These are phyloP conservation scores for Ornithoptera alexandrae DNA, from an alignment of 2,888 invertebrate genomes.

Conservation along the genomic window DNA sequence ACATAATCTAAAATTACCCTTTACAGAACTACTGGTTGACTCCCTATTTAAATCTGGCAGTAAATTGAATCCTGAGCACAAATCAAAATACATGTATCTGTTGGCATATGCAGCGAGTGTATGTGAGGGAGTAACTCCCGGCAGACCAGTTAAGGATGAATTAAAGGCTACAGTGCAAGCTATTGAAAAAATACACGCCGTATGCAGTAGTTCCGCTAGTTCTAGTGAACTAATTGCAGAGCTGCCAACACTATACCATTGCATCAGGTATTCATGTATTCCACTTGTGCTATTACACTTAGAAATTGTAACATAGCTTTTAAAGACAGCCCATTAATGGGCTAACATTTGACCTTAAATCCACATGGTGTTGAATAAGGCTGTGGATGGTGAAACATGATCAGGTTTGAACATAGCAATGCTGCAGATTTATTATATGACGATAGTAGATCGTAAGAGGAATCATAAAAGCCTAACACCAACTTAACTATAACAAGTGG, in stretches of 20 bases:
- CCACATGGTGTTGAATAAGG: no score
- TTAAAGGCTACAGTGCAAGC: slow-evolving; percentile 94
- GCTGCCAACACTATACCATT: slow-evolving; percentile 92
- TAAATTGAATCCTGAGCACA: slow-evolving; percentile 97
- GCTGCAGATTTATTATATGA: no score
- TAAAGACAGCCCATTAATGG: no score
- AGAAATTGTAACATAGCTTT: no score
- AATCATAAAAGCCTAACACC: no score
- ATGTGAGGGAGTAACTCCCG: slow-evolving; percentile 84
- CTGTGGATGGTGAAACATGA: no score
- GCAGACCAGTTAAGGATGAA: slow-evolving; percentile 92
- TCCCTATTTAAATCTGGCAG: slow-evolving; percentile 96
- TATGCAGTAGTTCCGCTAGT: slow-evolving; percentile 94
- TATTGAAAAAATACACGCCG: slow-evolving; percentile 93
- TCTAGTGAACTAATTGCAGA: slow-evolving; percentile 96
- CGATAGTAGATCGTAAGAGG: no score
- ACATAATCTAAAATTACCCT: neutral
- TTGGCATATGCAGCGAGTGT: slow-evolving; percentile 97
- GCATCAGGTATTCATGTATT: slow-evolving; percentile 84
- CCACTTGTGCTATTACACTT: no score
- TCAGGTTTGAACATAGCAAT: no score
- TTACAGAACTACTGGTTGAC: slow-evolving; percentile 91
- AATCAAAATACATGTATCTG: slow-evolving; percentile 96
- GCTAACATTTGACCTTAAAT: no score
- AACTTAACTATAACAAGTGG: no score